Percentiles rank a stretch among this genome's conserved stretches.
phyloP scores from a whole-genome alignment of 2,113 vertebrate genomes.

The Rattus rattus region DNA sequence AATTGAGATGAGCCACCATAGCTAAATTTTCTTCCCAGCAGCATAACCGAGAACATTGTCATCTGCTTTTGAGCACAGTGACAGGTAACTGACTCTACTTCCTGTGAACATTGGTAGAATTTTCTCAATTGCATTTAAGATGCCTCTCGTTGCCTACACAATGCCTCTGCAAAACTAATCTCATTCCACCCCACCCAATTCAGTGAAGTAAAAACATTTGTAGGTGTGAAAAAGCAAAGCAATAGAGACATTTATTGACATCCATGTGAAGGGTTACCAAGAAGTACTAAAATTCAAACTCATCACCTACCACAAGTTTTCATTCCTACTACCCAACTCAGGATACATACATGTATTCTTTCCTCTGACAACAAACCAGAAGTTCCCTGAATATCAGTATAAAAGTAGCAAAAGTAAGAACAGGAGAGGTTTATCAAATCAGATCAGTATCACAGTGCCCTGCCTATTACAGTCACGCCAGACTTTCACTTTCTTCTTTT shows the following conservation, averaged over 20 bases:
- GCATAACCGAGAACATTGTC: conserved; percentile 7
- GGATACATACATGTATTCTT: neutral
- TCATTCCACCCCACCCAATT: conserved; percentile 6
- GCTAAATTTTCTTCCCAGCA: conserved; percentile 32
- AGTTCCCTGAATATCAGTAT: conserved; percentile 46
- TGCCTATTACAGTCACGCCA: conserved; percentile 62
- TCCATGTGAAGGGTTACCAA: neutral
- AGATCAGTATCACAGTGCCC: conserved; percentile 66
- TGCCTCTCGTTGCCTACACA: neutral
- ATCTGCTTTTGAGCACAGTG: neutral
- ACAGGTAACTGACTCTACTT: conserved; percentile 41
- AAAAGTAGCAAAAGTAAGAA: conserved; percentile 63
- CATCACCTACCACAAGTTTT: conserved; percentile 29
- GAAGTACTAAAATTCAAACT: conserved; percentile 31
- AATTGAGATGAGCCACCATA: neutral
- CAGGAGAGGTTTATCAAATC: conserved; percentile 40
- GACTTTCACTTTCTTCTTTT: conserved; percentile 68
- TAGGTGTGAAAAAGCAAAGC: conserved; percentile 24
- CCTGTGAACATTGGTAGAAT: neutral
- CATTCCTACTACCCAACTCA: neutral
- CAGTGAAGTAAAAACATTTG: neutral
- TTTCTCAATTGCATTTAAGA: too few species aligned
- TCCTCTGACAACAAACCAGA: conserved; percentile 58
- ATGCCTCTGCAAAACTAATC: conserved; percentile 14
- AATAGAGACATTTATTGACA: neutral